Base-by-base conservation (phyloP, 2,797 vertebrate species). In the Mastacembelus armatus region DNA sequence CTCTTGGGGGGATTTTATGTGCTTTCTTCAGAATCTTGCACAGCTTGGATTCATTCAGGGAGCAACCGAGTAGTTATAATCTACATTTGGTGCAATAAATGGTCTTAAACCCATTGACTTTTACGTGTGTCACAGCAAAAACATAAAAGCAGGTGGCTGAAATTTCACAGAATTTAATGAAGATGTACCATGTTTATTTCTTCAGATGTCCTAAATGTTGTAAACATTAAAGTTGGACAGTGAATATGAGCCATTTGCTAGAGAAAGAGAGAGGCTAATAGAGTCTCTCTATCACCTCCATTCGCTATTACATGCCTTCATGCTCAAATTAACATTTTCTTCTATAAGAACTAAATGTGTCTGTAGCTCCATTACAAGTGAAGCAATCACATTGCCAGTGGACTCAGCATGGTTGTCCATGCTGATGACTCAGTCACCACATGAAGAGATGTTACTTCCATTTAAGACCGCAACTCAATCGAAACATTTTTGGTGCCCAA, bases 371-470 rank as follows among this genome's bases (percentile, higher is more conserved):
- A 50, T 75, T 74, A 78, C 52, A 48, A 77, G 57, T 60, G 75
- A 70, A 76, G 64, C 66, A 57, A 70, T 74, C 73, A 55, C 67
- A 18, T 56, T 7, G 27, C 67, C 65, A 48, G 75, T 67, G 56
- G 83, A 62, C 52, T 69, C 80, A 81, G 81, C 83, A 71, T 44
- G 76, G 79, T 67, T 64, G 82, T 78, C 81, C 77, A 66, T 51
- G 50, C 68, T 50, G 59, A 72, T 76, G 75, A 74, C 69, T 85
- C 71, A 32, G 77, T 81, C 62, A 29, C 1, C 5, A 69, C 77
- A 81, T 71, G 68, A 85, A 70, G 66, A 75, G 66, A 78, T 69
- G 62, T 48, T 49, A 81, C 83, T 86, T 82, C 39, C 71, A 50
- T 63, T 54, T 11, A 2, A 65, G 40, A 7, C 57, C 64, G 18